Evolutionary conservation across 2,113 vertebrate genomes (phyloP).

Genomic region (Misgurnus anguillicaudatus): DNA sequence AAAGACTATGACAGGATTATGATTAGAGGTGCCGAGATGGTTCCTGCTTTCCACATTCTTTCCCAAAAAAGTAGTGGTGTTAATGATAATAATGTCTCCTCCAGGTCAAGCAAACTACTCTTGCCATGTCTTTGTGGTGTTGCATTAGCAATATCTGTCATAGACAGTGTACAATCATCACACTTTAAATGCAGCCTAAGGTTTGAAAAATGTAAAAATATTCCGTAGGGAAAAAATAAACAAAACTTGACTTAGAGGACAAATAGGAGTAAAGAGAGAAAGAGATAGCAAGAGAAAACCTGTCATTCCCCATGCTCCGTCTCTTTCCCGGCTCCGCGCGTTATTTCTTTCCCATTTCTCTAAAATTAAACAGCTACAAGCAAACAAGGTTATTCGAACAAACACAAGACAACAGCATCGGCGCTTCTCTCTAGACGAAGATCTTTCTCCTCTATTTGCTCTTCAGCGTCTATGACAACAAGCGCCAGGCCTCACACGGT

Average conservation of each 20-base stretch:
- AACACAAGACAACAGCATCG: conserved; percentile 38
- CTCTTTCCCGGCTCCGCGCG: background rate
- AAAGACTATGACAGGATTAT: background rate
- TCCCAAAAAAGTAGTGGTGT: no score
- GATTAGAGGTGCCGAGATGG: background rate
- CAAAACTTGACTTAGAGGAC: conserved; percentile 56
- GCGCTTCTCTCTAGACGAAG: conserved; percentile 26
- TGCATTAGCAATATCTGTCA: conserved; percentile 11
- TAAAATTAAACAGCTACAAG: conserved; percentile 36
- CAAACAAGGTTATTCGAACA: conserved; percentile 44
- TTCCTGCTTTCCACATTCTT: background rate
- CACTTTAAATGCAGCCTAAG: background rate
- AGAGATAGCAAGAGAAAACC: conserved; percentile 17
- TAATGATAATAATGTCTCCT: background rate
- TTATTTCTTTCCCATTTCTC: background rate
- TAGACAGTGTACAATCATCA: background rate
- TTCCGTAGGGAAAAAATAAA: conserved; percentile 62
- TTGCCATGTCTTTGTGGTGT: background rate
- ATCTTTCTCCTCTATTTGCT: conserved; percentile 47
- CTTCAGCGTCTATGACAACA: conserved; percentile 57
- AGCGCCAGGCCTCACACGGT: conserved; percentile 55
- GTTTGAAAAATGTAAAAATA: background rate
- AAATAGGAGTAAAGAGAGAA: conserved; percentile 6
- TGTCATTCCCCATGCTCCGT: conserved; percentile 31
- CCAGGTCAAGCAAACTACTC: background rate